Base-by-base conservation (phyloP, 2,888 invertebrate genomes). In the Rhogogaster chlorosoma region DNA sequence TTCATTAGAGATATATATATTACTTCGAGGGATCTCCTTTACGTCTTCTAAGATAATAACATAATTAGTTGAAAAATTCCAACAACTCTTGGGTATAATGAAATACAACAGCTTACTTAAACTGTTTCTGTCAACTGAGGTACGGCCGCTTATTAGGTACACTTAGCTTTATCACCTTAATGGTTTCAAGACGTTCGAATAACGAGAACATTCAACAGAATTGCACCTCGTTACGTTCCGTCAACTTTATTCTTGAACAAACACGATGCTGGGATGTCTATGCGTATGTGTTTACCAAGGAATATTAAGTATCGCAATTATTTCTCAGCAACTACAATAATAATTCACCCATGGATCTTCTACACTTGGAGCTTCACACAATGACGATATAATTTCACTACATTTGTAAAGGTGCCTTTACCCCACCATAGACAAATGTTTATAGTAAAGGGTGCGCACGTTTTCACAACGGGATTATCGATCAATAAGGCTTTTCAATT, bases 51-150 rank as follows among this genome's bases (percentile, higher is more conserved):
- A 75, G 77, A 77, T 77, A 77, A 77, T 53, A 53, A 77, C 77
- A 77, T 77, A 77, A 77, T 77, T 77, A 49, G 77, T 53, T 77
- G 77, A 49, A 53, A 77, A 77, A 45, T 77, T 26, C 49, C n/a
- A 49, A 29, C 29, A 49, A 26, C 32, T 49, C 49, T 77, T 26
- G 32, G 32, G 26, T 77, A 49, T 77, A 77, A 77, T 26, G 75
- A n/a, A 53, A 26, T 49, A 77, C 75, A 53, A 53, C 29, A 77
- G 77, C 29, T 77, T 77, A 77, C 77, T 53, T 77, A 18, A 53
- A 77, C 45, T 53, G 77, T 32, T 49, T 77, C 77, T 38, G 45
- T 77, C 53, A 77, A 77, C 49, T 77, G 77, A 49, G 45, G 12
- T 45, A 45, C 45, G 45, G 7, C 29, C 53, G 53, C 29, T 73